Evolutionary conservation across 1,140 invertebrate species (phyloP).

Genomic region (Drusus annulatus): DNA sequence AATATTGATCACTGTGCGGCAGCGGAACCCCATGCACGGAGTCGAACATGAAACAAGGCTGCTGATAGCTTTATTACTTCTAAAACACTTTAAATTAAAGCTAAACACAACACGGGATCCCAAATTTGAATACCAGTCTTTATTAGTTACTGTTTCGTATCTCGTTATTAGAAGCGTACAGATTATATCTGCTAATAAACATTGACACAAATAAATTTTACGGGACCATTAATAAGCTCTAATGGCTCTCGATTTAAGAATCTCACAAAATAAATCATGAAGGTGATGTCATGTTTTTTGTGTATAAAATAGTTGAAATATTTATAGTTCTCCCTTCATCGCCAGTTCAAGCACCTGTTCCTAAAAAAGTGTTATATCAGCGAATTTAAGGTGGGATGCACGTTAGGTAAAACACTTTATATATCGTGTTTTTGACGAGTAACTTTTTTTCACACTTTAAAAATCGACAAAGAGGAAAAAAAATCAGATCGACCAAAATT

Average conservation of each 20-base stretch:
- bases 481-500: no score
- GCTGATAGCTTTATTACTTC: conserved; percentile 26
- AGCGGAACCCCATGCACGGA: not conserved
- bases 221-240: conserved; percentile 21
- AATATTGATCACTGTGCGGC: not conserved
- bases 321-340: not conserved
- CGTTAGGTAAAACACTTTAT: no score
- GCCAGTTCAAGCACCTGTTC: no score
- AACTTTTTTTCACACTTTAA: no score
- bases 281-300: not conserved
- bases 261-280: not conserved
- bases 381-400: no score
- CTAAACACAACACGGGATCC: conserved; percentile 9
- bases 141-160: conserved; percentile 11
- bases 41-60: not conserved
- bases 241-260: conserved; percentile 23
- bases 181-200: conserved; percentile 31
- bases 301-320: not conserved
- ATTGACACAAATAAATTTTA: conserved; percentile 34
- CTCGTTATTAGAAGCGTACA: conserved; percentile 18
- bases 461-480: no score
- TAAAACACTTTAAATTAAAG: conserved; percentile 30
- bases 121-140: conserved; percentile 14
- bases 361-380: no score
- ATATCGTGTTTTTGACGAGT: no score